These are phyloP conservation scores for Callimorpha dominula DNA, from an alignment of 2,888 invertebrate species.

Conservation along the genomic window DNA sequence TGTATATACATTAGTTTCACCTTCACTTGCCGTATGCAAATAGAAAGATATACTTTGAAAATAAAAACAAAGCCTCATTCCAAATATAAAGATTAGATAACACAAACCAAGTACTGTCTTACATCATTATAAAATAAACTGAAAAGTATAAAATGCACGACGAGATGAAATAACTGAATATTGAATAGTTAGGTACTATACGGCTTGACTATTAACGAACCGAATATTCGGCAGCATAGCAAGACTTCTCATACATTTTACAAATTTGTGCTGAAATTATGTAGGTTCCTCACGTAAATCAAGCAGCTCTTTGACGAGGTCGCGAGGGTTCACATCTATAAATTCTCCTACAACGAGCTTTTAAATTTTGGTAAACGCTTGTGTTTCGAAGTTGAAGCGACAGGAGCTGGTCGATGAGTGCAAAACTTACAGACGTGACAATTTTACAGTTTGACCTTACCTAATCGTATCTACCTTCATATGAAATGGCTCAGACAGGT, in stretches of 20 bases:
- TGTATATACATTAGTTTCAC: conserved; percentile 16
- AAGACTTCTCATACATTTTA: background rate
- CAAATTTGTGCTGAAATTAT: background rate
- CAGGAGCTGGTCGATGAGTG: background rate
- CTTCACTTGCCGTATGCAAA: conserved; percentile 20
- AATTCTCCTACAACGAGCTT: too few relatives aligned
- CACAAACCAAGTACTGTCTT: background rate
- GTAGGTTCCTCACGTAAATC: background rate
- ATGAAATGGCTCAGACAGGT: background rate
- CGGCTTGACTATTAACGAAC: background rate
- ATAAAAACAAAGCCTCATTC: background rate
- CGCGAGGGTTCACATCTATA: background rate
- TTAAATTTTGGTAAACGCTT: too few relatives aligned
- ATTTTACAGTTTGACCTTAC: too few relatives aligned
- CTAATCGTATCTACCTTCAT: background rate
- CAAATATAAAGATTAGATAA: background rate
- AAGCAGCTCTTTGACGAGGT: too few relatives aligned
- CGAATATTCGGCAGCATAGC: background rate
- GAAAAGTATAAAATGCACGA: background rate
- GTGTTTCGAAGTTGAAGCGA: background rate
- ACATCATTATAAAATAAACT: background rate
- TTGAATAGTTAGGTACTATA: background rate
- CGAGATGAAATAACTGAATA: background rate
- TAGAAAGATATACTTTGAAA: background rate
- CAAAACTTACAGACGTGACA: background rate